Percentiles rank a stretch among this genome's conserved stretches.
phyloP scores from a whole-genome alignment of 2,888 invertebrate species.

The Pimpla rufipes region DNA sequence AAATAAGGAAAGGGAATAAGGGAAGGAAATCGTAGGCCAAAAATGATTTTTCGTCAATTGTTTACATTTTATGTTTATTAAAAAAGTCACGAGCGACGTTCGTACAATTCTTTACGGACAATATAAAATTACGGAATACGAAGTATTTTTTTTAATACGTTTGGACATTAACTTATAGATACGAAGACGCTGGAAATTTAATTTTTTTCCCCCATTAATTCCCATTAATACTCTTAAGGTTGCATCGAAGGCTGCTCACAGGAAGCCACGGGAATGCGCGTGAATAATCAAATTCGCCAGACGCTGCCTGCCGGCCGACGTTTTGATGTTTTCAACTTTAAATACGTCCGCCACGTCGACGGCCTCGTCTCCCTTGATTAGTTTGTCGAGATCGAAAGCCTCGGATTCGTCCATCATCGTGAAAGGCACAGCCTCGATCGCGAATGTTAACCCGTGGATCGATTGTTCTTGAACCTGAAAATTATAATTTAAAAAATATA shows the following conservation, averaged over 20 bases:
- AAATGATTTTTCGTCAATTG: no score
- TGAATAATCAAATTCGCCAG: constrained; percentile 89
- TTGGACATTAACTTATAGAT: no score
- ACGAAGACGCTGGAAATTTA: not conserved
- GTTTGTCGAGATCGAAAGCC: constrained; percentile 86
- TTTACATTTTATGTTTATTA: no score
- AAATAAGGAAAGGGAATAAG: no score
- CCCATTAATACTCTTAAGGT: not conserved
- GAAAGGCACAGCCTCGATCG: constrained; percentile 88
- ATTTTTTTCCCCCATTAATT: not conserved
- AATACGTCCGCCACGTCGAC: constrained; percentile 89
- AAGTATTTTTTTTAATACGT: no score
- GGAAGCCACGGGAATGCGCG: constrained; percentile 88
- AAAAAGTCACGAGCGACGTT: no score
- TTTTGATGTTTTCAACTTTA: constrained; percentile 88
- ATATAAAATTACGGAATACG: no score
- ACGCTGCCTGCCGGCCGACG: constrained; percentile 87
- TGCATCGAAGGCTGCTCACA: constrained; percentile 80
- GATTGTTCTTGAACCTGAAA: constrained; percentile 87
- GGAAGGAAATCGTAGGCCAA: no score
- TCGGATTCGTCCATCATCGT: constrained; percentile 87
- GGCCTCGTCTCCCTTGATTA: constrained; percentile 86
- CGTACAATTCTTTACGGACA: no score
- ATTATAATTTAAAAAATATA: not conserved
- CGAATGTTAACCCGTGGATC: constrained; percentile 87